A percentile compares a stretch with the other conserved stretches of the same genome.
These are phyloP conservation scores for Python bivittatus DNA, from an alignment of 2,113 vertebrate genomes.

Conservation along the genomic window DNA sequence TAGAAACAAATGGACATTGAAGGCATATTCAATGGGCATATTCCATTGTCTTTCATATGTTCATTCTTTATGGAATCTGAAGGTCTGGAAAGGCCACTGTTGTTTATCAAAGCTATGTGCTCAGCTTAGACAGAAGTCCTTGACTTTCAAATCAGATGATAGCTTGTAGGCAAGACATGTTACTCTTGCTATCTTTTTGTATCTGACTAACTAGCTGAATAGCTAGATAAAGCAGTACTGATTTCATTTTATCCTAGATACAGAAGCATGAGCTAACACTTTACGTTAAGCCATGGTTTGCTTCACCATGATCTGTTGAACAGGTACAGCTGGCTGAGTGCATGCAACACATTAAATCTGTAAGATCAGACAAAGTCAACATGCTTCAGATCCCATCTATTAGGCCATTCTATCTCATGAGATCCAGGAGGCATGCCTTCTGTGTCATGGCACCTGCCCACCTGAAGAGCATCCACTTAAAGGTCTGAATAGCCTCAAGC, in stretches of 20 bases:
- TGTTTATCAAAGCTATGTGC: not conserved
- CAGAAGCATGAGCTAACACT: not conserved
- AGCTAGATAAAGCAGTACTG: not conserved
- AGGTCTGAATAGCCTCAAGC: not conserved
- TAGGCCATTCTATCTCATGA: not conserved
- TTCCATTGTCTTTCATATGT: not conserved
- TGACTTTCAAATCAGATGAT: not conserved
- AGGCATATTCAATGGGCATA: not conserved
- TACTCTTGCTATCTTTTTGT: not conserved
- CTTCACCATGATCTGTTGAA: not conserved
- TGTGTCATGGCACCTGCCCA: not conserved
- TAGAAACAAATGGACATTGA: not conserved
- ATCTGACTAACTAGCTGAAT: not conserved
- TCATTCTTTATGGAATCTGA: not conserved
- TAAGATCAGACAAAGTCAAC: not conserved
- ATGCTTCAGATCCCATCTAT: not conserved
- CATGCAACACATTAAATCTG: not conserved
- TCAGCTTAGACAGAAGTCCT: not conserved
- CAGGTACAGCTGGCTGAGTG: not conserved
- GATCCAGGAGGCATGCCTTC: not conserved
- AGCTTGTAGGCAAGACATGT: not conserved
- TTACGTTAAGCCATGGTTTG: not conserved
- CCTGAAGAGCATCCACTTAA: no score
- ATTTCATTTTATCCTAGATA: not conserved
- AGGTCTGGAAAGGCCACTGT: not conserved